Base-by-base conservation (phyloP, 2,888 invertebrate genomes). In the Melipona bicolor region DNA sequence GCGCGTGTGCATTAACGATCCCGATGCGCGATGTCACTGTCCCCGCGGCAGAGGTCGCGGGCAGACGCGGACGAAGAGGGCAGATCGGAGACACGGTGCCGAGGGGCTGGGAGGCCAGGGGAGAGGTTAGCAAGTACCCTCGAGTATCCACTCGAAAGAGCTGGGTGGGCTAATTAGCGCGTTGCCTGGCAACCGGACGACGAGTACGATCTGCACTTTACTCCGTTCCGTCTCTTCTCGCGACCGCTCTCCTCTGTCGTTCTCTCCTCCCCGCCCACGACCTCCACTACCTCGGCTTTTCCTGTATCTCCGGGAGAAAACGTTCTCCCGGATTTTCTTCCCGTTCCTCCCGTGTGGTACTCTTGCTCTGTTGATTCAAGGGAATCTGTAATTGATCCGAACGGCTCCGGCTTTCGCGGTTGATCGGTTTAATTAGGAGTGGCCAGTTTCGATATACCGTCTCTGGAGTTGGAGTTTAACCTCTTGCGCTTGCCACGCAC, bases 131-230 rank as follows among this genome's bases (percentile, higher is more conserved):
- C 92, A 92, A 93, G 93, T 92, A 93, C 93, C 89, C 92, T 94
- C 91, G 92, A 94, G 94, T 94, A 93, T 92, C 94, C 94, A 93
- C 94, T 94, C 92, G 88, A 94, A 93, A 94, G 93, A 94, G 94
- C 93, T 92, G 94, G 93, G 92, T 94, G 94, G 94, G 94, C 94
- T 94, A 94, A 94, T 94, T 94, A 94, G 93, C 93, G 92, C 92
- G 94, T 94, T 94, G 94, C 94, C 91, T 92, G 92, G 94, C 92
- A 94, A 94, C 94, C 91, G 89, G 90, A 91, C 91, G 91, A 90
- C 88, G 91, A 91, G 91, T 91, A 92, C 91, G 91, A 93, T 92
- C 92, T 91, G 91, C 91, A 92, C 92, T 91, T 91, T 92, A 87
- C 91, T 89, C 88, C 87, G 88, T 90, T 71, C 77, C 83, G 81